A percentile compares a stretch with the other conserved stretches of the same genome.
Evolutionary conservation across 1,140 invertebrate species (phyloP).

Genomic region (Ridgeia piscesae): DNA sequence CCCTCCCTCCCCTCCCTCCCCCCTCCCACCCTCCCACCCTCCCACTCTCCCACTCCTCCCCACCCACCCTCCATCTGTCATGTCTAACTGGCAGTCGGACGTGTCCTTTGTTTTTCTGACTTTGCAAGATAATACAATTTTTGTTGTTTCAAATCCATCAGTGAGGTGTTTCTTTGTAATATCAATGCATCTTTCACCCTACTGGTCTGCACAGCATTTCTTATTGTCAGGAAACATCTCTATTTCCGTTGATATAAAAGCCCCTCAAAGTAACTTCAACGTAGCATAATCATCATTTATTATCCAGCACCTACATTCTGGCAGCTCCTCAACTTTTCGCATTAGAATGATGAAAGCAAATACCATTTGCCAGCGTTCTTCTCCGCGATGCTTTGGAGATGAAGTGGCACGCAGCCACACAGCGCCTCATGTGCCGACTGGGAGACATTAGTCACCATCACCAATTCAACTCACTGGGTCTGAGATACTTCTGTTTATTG

Average conservation of each 20-base stretch:
- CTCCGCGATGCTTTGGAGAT: neutral
- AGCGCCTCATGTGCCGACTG: neutral
- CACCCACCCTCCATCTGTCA: too few relatives aligned
- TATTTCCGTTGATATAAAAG: neutral
- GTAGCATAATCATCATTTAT: neutral
- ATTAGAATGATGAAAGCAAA: neutral
- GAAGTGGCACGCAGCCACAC: neutral
- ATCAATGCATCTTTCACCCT: neutral
- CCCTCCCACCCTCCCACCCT: too few relatives aligned
- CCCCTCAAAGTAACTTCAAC: neutral
- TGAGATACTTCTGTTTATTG: conserved; percentile 6
- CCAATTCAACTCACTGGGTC: conserved; percentile 3
- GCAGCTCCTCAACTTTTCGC: neutral
- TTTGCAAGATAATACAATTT: neutral
- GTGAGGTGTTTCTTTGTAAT: neutral
- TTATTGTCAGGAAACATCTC: neutral
- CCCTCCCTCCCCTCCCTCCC: too few relatives aligned
- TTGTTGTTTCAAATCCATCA: neutral
- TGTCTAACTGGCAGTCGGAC: neutral
- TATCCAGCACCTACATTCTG: neutral
- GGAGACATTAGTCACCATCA: neutral
- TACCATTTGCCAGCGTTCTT: neutral
- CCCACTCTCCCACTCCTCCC: too few relatives aligned
- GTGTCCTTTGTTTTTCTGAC: neutral
- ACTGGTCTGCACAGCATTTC: neutral